These are phyloP conservation scores for Alsophila aescularia DNA, from an alignment of 2,888 invertebrate genomes.

Conservation along the genomic window DNA sequence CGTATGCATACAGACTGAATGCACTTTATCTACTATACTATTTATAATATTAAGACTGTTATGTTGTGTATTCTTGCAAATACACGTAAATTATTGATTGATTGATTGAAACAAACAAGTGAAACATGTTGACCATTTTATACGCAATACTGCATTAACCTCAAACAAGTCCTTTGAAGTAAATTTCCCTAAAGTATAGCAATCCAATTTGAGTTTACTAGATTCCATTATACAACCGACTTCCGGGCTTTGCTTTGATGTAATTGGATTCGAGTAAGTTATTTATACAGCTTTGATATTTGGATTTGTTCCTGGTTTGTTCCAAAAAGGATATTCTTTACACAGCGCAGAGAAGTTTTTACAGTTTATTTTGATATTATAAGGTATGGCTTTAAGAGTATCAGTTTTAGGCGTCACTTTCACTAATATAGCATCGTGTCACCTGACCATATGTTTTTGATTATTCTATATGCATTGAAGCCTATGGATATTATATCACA, in stretches of 20 bases:
- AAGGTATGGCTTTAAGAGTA: too few species aligned
- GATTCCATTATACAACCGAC: slow-evolving; percentile 22
- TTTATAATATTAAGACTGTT: too few species aligned
- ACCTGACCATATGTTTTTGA: too few species aligned
- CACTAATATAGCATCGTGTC: too few species aligned
- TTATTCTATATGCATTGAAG: too few species aligned
- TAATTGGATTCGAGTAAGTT: slow-evolving; percentile 11
- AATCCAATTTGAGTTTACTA: slow-evolving; percentile 26
- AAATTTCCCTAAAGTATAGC: slow-evolving; percentile 18
- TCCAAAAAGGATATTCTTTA: neutral
- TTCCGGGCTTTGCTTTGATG: slow-evolving; percentile 19
- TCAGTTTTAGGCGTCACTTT: too few species aligned
- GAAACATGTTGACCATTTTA: slow-evolving; percentile 9
- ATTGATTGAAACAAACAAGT: too few species aligned
- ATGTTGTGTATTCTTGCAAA: too few species aligned
- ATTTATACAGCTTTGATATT: slow-evolving; percentile 7
- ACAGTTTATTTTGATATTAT: neutral
- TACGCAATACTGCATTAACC: slow-evolving; percentile 14
- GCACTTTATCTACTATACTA: too few species aligned
- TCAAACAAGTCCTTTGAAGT: slow-evolving; percentile 23
- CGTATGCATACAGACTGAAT: too few species aligned
- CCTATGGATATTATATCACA: too few species aligned
- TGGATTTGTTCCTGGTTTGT: neutral
- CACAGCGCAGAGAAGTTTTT: neutral
- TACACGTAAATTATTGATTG: too few species aligned